phyloP scores from a whole-genome alignment of 23 tunicate species.

The Ascidia mentula region DNA sequence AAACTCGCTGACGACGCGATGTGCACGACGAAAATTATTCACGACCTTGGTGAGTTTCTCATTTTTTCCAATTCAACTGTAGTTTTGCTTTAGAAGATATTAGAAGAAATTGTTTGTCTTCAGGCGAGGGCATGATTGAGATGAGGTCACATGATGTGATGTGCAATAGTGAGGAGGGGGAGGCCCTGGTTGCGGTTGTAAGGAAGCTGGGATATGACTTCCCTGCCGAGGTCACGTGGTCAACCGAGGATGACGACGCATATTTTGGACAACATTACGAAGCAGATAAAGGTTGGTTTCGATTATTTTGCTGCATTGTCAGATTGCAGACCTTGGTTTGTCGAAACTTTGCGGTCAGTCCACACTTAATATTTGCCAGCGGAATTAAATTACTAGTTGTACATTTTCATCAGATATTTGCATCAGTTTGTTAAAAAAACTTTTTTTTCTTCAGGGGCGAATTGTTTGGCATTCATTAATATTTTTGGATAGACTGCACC shows the following conservation, averaged over 20 bases:
- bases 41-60: constrained; percentile 81
- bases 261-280: constrained; percentile 56
- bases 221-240: constrained; percentile 74
- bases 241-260: constrained; percentile 67
- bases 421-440: no score
- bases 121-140: constrained; percentile 79
- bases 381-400: no score
- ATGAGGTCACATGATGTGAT: constrained; percentile 65
- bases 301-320: no score
- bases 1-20: constrained; percentile 51
- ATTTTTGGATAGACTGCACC: no score
- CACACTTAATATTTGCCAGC: no score
- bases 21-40: constrained; percentile 49
- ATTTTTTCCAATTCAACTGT: background rate
- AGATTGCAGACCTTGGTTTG: no score
- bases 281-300: constrained; percentile 56
- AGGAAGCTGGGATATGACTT: constrained; percentile 74
- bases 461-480: no score
- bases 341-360: no score
- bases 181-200: constrained; percentile 62
- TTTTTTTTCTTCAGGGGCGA: no score
- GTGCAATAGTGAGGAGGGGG: constrained; percentile 87
- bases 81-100: background rate
- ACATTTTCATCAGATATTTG: no score
- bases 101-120: background rate